Evolutionary conservation across 1,140 invertebrate genomes (phyloP).

Genomic region (Nylanderia fulva): DNA sequence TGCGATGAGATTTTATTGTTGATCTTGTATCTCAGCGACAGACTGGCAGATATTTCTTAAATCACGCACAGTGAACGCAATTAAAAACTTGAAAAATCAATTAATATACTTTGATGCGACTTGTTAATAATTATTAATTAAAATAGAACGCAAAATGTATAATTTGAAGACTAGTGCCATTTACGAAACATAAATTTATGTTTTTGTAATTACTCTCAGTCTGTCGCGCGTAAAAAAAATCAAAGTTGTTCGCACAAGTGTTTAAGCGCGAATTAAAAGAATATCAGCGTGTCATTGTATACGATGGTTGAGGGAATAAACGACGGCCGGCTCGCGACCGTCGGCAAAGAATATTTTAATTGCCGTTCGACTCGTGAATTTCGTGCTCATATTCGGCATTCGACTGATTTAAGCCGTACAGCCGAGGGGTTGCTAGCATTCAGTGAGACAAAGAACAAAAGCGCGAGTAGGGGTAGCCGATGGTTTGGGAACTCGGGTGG

Average conservation of each 20-base stretch:
- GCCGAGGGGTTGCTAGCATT: conserved; percentile 81
- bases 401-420: conserved; percentile 79
- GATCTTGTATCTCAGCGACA: conserved; percentile 33
- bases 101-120: not conserved
- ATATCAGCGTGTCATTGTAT: conserved; percentile 62
- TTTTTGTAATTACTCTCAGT: not conserved
- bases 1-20: conserved; percentile 33
- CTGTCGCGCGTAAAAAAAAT: not conserved
- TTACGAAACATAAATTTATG: conserved; percentile 17
- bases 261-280: conserved; percentile 38
- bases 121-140: not conserved
- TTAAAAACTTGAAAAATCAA: not conserved
- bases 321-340: conserved; percentile 48
- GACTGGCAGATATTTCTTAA: not conserved
- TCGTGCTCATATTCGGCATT: conserved; percentile 77
- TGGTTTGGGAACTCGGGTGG: conserved; percentile 78
- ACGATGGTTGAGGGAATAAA: conserved; percentile 67
- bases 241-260: not conserved
- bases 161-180: not conserved
- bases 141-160: not conserved
- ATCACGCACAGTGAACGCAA: not conserved
- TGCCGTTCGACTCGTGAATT: conserved; percentile 77
- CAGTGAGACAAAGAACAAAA: conserved; percentile 85
- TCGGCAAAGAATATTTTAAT: conserved; percentile 79
- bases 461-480: conserved; percentile 76